Percentiles rank a stretch among this genome's conserved stretches.
phyloP scores from a whole-genome alignment of 2,797 vertebrate species.

The Otolemur crassicaudatus region DNA sequence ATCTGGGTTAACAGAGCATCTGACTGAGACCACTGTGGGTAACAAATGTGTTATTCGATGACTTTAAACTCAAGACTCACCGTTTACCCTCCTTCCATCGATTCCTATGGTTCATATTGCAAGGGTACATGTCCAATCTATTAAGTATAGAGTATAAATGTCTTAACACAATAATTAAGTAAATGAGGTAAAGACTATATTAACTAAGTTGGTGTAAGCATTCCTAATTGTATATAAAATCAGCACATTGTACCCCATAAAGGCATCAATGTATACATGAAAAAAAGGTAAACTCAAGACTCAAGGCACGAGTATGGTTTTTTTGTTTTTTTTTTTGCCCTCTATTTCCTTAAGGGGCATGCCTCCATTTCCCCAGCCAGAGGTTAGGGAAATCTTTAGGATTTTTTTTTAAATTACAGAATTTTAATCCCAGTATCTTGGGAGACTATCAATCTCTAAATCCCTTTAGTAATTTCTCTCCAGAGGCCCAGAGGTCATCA shows the following conservation, averaged over 20 bases:
- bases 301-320: neutral
- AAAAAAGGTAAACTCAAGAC: neutral
- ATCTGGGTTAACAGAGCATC: neutral
- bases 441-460: slow-evolving; percentile 28
- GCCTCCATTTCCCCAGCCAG: neutral
- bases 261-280: no score
- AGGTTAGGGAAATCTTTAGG: neutral
- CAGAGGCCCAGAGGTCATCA: neutral
- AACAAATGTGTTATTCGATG: slow-evolving; percentile 27
- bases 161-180: no score
- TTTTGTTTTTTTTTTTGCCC: neutral
- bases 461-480: slow-evolving; percentile 30
- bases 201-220: no score
- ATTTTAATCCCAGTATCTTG: neutral
- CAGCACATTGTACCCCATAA: no score
- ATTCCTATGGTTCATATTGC: no score
- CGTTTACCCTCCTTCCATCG: no score
- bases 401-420: neutral
- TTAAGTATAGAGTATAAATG: no score
- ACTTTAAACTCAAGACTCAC: slow-evolving; percentile 20
- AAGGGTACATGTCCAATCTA: no score
- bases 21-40: neutral
- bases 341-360: neutral
- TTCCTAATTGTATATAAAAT: no score
- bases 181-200: no score